A percentile compares a stretch with the other conserved stretches of the same genome.
Conservation (phyloP, 2,797 vertebrate genomes). For the Syngnathus acus region DNA sequence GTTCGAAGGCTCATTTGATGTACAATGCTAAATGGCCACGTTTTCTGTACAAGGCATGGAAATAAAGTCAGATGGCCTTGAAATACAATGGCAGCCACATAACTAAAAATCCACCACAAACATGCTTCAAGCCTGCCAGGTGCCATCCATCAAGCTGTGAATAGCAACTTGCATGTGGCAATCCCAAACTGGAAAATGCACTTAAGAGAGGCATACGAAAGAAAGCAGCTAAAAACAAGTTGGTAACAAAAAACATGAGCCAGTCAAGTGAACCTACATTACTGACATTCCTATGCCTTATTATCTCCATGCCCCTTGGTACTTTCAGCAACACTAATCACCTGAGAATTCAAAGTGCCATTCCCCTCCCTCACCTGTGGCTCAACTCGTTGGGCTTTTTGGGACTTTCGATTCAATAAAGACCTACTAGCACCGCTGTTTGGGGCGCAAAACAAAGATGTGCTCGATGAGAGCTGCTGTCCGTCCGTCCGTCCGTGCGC, state of each 20-base stretch:
- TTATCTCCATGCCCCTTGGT: constrained; percentile 53
- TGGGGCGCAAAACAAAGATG: constrained; percentile 36
- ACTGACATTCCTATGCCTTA: constrained; percentile 53
- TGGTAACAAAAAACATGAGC: constrained; percentile 21
- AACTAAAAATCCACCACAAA: background rate
- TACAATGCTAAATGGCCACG: background rate
- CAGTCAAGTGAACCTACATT: constrained; percentile 35
- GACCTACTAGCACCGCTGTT: constrained; percentile 7
- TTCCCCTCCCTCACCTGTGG: constrained; percentile 32
- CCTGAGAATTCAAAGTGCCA: constrained; percentile 31
- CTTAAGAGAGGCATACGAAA: too few species aligned
- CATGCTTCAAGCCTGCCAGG: background rate
- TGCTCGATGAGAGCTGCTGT: constrained; percentile 22
- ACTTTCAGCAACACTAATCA: constrained; percentile 47
- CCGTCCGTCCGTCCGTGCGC: too few species aligned
- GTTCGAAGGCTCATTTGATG: too few species aligned
- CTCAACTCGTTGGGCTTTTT: too few species aligned
- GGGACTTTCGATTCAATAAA: constrained; percentile 4
- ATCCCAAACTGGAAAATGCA: background rate
- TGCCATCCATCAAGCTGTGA: background rate
- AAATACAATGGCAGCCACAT: background rate
- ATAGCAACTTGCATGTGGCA: background rate
- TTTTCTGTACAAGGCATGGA: background rate
- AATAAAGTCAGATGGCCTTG: background rate
- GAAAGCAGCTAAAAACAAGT: background rate